Evolutionary conservation across 2,888 invertebrate genomes (phyloP).

Genomic region (Diaphora mendica): DNA sequence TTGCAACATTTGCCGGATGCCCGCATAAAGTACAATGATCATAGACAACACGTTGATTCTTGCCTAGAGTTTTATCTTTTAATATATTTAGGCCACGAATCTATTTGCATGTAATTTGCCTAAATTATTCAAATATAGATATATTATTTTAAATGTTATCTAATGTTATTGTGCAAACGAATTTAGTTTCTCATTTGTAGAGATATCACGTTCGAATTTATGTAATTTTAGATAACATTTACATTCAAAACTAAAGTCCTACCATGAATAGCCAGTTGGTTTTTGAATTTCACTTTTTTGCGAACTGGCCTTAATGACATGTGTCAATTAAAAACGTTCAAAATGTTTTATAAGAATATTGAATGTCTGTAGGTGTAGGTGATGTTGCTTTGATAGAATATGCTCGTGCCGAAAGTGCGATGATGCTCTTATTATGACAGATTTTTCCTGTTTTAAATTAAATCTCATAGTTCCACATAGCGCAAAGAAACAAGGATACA

Average conservation of each 20-base stretch:
- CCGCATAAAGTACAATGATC: constrained; percentile 78
- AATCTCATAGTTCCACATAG: constrained; percentile 60
- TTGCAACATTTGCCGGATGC: constrained; percentile 83
- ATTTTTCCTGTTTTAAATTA: constrained; percentile 38
- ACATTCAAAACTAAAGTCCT: constrained; percentile 61
- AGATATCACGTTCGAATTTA: constrained; percentile 76
- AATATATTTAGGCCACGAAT: constrained; percentile 78
- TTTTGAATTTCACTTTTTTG: constrained; percentile 53
- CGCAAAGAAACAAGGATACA: constrained; percentile 26
- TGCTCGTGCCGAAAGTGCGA: constrained; percentile 73
- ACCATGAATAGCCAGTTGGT: constrained; percentile 48
- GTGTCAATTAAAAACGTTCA: constrained; percentile 80
- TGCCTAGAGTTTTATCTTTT: constrained; percentile 77
- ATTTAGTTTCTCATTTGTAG: constrained; percentile 60
- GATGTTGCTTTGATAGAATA: constrained; percentile 63
- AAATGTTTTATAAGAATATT: constrained; percentile 67
- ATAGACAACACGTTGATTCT: constrained; percentile 70
- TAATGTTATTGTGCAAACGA: constrained; percentile 65
- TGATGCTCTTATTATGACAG: constrained; percentile 53
- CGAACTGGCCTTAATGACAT: constrained; percentile 60
- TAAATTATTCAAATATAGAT: constrained; percentile 19
- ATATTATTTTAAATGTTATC: constrained; percentile 49
- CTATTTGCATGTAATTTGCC: constrained; percentile 71
- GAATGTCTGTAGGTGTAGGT: constrained; percentile 61
- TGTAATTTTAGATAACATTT: constrained; percentile 79